Base-by-base conservation (phyloP, 2,113 vertebrate species). In the Casuarius casuarius region DNA sequence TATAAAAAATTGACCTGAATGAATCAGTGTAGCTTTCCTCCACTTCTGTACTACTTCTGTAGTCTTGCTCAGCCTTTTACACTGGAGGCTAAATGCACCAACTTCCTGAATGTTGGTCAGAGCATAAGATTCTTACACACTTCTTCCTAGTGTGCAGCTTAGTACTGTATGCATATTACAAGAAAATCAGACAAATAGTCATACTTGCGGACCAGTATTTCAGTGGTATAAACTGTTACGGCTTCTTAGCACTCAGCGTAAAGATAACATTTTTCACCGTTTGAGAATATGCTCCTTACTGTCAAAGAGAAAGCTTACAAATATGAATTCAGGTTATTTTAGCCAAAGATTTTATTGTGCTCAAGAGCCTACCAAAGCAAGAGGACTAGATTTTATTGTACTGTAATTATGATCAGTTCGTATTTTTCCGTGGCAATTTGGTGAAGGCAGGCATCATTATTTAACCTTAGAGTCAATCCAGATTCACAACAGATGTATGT, bases 401-500 rank as follows among this genome's bases (percentile, higher is more conserved):
- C 83, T 75, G 51, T 87, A 96, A 94, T 95, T 92, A 94, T 96
- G 89, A 95, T 91, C 92, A 95, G 65, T 95, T 95, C 22, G 1
- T 94, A 96, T 90, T 96, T 95, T 96, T 96, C 93, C 95, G 92
- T 88, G 92, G 92, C 94, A 96, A 84, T 89, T 96, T 94, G 95
- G 87, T 96, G 87, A 96, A 97, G 87, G 89, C 93, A 96, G 81
- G 84, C 90, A 95, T 91, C 94, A 82, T 88, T 96, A 88, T 96
- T 96, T 92, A 97, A 96, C 85, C 84, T 96, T 94, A 77, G 67
- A 97, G 82, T 91, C 91, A 90, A 90, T 90, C 51, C 95, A 95
- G 93, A 97, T 95, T 96, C 92, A 93, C 92, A 95, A 95, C 97
- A 97, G 95, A 97, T 96, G 95, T 95, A 97, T 93, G 62, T 84